Conservation (phyloP, 2,113 vertebrate species). For the Petroica traversi region DNA sequence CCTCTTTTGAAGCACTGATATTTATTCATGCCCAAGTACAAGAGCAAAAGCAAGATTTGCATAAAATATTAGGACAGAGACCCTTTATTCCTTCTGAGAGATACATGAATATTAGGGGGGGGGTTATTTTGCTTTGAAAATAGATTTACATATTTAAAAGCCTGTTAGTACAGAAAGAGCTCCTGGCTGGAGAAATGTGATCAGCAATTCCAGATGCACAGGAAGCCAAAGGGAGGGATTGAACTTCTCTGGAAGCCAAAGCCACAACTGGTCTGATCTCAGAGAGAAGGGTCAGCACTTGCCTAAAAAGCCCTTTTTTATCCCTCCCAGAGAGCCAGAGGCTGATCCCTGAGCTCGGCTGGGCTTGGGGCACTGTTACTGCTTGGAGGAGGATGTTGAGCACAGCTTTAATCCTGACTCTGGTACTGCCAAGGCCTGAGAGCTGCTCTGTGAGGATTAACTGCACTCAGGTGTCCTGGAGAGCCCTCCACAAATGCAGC, state of each 20-base stretch:
- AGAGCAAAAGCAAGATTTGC: not conserved
- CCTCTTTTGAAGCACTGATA: not conserved
- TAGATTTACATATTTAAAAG: constrained; percentile 55
- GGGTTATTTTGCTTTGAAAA: constrained; percentile 4
- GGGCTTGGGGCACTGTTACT: not conserved
- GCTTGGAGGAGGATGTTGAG: not conserved
- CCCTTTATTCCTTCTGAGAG: not conserved
- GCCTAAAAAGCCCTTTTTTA: not conserved
- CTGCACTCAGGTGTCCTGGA: not conserved
- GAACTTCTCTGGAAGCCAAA: not conserved
- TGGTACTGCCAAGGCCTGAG: not conserved
- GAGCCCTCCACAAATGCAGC: not conserved
- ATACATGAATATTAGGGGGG: not conserved
- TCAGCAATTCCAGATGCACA: not conserved
- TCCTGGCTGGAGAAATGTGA: not conserved
- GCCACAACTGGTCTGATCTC: not conserved
- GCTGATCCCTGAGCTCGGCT: not conserved
- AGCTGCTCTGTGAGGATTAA: not conserved
- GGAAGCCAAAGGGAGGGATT: not conserved
- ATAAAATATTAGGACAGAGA: constrained; percentile 1
- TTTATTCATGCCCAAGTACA: not conserved
- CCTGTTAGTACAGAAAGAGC: not conserved
- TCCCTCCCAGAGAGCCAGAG: not conserved
- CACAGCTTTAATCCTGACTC: not conserved
- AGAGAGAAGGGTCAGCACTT: not conserved